Percentiles rank a stretch among this genome's conserved stretches.
Evolutionary conservation across 2,888 invertebrate species (phyloP).

Genomic region (Eustalomyia histrio): DNA sequence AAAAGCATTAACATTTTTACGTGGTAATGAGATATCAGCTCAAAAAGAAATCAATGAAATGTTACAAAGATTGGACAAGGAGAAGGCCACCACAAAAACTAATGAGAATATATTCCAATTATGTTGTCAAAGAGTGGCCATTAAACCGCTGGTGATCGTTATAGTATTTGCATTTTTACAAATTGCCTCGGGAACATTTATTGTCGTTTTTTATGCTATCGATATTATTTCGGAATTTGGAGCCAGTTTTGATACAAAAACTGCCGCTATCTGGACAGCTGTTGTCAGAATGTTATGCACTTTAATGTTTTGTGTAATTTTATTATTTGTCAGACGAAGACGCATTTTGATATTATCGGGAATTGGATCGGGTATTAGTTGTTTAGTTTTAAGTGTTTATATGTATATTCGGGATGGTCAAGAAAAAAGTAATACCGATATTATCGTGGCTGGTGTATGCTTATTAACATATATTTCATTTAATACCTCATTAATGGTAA

Average conservation of each 20-base stretch:
- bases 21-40: slow-evolving; percentile 82
- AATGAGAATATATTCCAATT: slow-evolving; percentile 81
- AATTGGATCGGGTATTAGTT: slow-evolving; percentile 84
- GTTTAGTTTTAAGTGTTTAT: slow-evolving; percentile 82
- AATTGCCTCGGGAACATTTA: slow-evolving; percentile 87
- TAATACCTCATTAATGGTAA: slow-evolving; percentile 87
- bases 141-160: slow-evolving; percentile 87
- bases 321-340: slow-evolving; percentile 84
- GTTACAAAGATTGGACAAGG: slow-evolving; percentile 82
- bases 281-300: slow-evolving; percentile 84
- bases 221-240: slow-evolving; percentile 84
- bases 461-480: slow-evolving; percentile 86
- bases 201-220: slow-evolving; percentile 89
- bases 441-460: slow-evolving; percentile 75
- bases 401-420: slow-evolving; percentile 77
- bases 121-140: slow-evolving; percentile 82
- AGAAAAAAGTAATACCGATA: slow-evolving; percentile 71
- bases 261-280: slow-evolving; percentile 86
- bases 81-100: slow-evolving; percentile 77
- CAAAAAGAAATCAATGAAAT: slow-evolving; percentile 83
- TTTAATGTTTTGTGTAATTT: slow-evolving; percentile 83
- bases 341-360: slow-evolving; percentile 85
- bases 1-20: slow-evolving; percentile 82
- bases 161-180: slow-evolving; percentile 87
- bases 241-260: slow-evolving; percentile 80